A percentile compares a stretch with the other conserved stretches of the same genome.
Evolutionary conservation across 2,888 invertebrate genomes (phyloP).

Genomic region (Nudaria mundana): DNA sequence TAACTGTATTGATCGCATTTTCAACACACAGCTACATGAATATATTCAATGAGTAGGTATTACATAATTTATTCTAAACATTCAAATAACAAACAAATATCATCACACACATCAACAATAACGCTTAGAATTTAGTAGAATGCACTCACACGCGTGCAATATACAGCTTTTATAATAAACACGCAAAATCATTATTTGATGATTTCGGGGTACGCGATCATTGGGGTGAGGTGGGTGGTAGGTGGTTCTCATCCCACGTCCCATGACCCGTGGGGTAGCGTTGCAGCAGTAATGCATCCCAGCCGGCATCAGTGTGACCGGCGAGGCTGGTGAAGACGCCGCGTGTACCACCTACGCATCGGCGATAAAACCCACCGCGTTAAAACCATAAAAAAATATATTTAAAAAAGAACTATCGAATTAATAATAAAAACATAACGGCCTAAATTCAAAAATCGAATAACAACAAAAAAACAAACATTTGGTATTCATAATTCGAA

Average conservation of each 20-base stretch:
- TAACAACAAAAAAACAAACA: slow-evolving; percentile 70
- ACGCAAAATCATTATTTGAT: slow-evolving; percentile 80
- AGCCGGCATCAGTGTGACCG: slow-evolving; percentile 74
- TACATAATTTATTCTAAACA: slow-evolving; percentile 65
- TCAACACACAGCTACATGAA: slow-evolving; percentile 49
- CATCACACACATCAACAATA: slow-evolving; percentile 20
- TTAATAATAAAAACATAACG: slow-evolving; percentile 34
- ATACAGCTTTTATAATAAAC: slow-evolving; percentile 70
- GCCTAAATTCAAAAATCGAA: slow-evolving; percentile 55
- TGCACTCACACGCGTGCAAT: slow-evolving; percentile 25
- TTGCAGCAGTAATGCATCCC: slow-evolving; percentile 69
- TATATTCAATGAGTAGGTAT: slow-evolving; percentile 57
- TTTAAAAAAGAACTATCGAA: slow-evolving; percentile 30
- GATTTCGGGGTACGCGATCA: slow-evolving; percentile 72
- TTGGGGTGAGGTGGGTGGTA: slow-evolving; percentile 57
- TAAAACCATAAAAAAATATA: slow-evolving; percentile 37
- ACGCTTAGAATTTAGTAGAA: slow-evolving; percentile 36
- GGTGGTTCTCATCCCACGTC: slow-evolving; percentile 51
- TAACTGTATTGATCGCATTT: slow-evolving; percentile 50
- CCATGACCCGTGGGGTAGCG: slow-evolving; percentile 37
- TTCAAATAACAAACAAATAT: slow-evolving; percentile 41
- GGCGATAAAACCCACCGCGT: slow-evolving; percentile 64
- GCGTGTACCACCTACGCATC: slow-evolving; percentile 79
- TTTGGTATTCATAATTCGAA: slow-evolving; percentile 64
- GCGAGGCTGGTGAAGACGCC: slow-evolving; percentile 73